phyloP scores from a whole-genome alignment of 92 coral and sea anemone species.

The Porites evermanni region DNA sequence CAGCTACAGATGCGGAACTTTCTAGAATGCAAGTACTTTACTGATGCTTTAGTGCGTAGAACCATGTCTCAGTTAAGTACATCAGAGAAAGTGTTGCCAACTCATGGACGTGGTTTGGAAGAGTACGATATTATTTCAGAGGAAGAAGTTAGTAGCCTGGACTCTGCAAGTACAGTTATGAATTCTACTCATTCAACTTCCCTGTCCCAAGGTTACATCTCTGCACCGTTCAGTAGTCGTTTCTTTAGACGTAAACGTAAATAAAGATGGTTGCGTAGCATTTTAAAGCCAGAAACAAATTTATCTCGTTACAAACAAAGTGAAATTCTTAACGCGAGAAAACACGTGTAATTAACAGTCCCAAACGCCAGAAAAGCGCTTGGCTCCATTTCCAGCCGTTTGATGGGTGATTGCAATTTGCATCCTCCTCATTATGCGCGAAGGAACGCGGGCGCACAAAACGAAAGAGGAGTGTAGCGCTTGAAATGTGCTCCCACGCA shows the following conservation, averaged over 20 bases:
- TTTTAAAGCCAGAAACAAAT: neutral
- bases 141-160: slow-evolving; percentile 69
- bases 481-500: too few relatives aligned
- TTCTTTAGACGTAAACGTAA: slow-evolving; percentile 38
- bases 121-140: slow-evolving; percentile 92
- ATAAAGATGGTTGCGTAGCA: neutral
- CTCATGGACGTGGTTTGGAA: slow-evolving; percentile 48
- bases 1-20: slow-evolving; percentile 89
- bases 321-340: too few relatives aligned
- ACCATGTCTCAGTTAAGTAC: slow-evolving; percentile 69
- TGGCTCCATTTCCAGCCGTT: too few relatives aligned
- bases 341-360: too few relatives aligned
- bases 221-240: slow-evolving; percentile 48
- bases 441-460: too few relatives aligned
- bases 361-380: too few relatives aligned
- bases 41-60: slow-evolving; percentile 79
- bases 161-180: slow-evolving; percentile 28
- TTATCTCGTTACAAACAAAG: neutral
- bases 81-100: slow-evolving; percentile 22
- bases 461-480: too few relatives aligned
- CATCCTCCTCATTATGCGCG: too few relatives aligned
- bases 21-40: slow-evolving; percentile 86
- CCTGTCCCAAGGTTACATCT: slow-evolving; percentile 81
- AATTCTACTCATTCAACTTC: slow-evolving; percentile 73
- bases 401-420: too few relatives aligned